phyloP scores from a whole-genome alignment of 2,113 vertebrate species.

The Nycticryphes semicollaris region DNA sequence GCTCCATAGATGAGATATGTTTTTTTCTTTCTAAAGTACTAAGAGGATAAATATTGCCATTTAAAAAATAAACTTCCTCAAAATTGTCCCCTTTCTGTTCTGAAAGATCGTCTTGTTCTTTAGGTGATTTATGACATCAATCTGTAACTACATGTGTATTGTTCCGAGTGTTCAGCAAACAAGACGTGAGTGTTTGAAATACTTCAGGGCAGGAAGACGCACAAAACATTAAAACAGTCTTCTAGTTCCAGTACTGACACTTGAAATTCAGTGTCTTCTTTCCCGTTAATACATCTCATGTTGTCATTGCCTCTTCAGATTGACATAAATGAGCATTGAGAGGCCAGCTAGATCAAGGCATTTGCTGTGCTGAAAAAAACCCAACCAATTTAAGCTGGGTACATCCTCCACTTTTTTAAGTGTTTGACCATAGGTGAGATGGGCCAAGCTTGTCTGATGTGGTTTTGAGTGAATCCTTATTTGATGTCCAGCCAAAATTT shows the following conservation, averaged over 20 bases:
- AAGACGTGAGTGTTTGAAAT: conserved; percentile 55
- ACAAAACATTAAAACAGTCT: neutral
- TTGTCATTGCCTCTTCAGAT: conserved; percentile 10
- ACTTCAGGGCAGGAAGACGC: conserved; percentile 26
- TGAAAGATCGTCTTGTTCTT: conserved; percentile 61
- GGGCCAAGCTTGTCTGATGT: neutral
- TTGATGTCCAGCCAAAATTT: neutral
- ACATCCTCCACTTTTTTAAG: neutral
- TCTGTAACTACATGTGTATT: conserved; percentile 7
- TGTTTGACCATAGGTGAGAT: neutral
- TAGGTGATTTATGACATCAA: conserved; percentile 47
- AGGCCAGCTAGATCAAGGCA: neutral
- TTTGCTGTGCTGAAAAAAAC: neutral
- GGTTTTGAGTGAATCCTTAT: neutral
- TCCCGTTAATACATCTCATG: neutral
- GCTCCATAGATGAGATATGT: neutral
- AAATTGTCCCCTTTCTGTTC: conserved; percentile 52
- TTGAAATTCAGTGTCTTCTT: conserved; percentile 36
- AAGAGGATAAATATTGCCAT: conserved; percentile 29
- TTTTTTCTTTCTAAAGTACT: neutral
- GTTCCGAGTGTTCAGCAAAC: conserved; percentile 67
- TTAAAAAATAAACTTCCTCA: conserved; percentile 62
- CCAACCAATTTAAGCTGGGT: neutral
- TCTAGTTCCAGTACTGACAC: neutral
- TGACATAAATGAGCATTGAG: neutral